Evolutionary conservation across 2,797 vertebrate species (phyloP).

Genomic region (Fratercula arctica): DNA sequence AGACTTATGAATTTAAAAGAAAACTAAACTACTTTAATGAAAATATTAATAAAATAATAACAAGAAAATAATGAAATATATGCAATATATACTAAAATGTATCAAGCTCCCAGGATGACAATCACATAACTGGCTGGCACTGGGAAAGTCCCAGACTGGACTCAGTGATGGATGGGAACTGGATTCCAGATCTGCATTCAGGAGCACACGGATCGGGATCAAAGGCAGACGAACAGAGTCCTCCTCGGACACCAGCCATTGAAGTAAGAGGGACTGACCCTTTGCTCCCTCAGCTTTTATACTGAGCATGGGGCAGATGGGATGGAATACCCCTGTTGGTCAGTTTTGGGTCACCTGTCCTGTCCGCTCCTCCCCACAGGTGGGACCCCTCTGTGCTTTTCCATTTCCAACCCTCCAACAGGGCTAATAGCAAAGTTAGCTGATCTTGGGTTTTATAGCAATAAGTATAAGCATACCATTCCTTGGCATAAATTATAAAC

Average conservation of each 20-base stretch:
- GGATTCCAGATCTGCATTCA: too few species aligned
- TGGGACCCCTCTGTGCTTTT: not conserved
- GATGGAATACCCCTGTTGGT: not conserved
- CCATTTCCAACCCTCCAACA: not conserved
- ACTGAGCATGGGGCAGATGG: not conserved
- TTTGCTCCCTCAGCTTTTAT: not conserved
- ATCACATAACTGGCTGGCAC: too few species aligned
- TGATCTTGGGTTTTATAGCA: not conserved
- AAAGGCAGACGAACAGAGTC: too few species aligned
- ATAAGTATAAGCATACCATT: not conserved
- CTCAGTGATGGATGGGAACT: too few species aligned
- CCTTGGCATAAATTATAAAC: not conserved
- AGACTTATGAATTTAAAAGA: not conserved
- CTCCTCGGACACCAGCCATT: not conserved
- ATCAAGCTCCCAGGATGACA: too few species aligned
- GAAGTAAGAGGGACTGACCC: not conserved
- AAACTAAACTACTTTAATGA: not conserved
- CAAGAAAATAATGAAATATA: not conserved
- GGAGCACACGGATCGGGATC: too few species aligned
- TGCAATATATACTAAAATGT: too few species aligned
- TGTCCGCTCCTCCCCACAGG: not conserved
- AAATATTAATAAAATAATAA: not conserved
- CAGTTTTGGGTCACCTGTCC: not conserved
- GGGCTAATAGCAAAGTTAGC: not conserved
- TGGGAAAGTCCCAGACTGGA: too few species aligned